phyloP scores from a whole-genome alignment of 2,888 invertebrate species.

The Tetranychus piercei region DNA sequence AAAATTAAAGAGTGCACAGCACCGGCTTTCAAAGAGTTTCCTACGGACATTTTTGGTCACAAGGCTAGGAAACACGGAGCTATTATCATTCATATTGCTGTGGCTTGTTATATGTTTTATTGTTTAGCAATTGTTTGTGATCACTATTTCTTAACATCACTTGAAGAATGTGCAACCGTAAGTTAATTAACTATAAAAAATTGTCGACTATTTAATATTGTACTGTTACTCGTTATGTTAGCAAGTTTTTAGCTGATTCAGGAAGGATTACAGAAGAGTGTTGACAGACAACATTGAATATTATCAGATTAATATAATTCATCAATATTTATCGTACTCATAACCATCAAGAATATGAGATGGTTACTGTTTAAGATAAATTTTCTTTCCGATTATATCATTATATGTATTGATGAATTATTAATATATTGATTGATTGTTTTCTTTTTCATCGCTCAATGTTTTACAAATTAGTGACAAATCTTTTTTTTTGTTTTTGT shows the following conservation, averaged over 20 bases:
- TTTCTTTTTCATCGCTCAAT: no score
- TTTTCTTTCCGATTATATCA: no score
- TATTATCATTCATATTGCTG: slow-evolving; percentile 26
- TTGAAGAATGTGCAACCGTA: slow-evolving; percentile 26
- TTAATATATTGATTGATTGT: no score
- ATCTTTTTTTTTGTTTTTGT: slow-evolving; percentile 5
- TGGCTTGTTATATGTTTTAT: slow-evolving; percentile 27
- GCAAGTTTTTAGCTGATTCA: not conserved
- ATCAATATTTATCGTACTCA: no score
- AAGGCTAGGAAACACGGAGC: slow-evolving; percentile 25
- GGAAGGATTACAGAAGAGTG: no score
- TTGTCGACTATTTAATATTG: not conserved
- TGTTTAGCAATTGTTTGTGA: slow-evolving; percentile 28
- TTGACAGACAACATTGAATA: no score
- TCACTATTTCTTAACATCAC: slow-evolving; percentile 27
- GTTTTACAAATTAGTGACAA: not conserved
- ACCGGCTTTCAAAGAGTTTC: slow-evolving; percentile 27
- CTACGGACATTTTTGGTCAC: slow-evolving; percentile 26
- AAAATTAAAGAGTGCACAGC: slow-evolving; percentile 15
- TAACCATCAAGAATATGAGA: no score
- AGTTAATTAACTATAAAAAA: not conserved
- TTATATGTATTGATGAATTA: no score
- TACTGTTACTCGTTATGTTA: not conserved
- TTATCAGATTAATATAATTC: no score
- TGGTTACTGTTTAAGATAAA: no score